Base-by-base conservation (phyloP, 2,113 vertebrate genomes). In the Podarcis cretensis region DNA sequence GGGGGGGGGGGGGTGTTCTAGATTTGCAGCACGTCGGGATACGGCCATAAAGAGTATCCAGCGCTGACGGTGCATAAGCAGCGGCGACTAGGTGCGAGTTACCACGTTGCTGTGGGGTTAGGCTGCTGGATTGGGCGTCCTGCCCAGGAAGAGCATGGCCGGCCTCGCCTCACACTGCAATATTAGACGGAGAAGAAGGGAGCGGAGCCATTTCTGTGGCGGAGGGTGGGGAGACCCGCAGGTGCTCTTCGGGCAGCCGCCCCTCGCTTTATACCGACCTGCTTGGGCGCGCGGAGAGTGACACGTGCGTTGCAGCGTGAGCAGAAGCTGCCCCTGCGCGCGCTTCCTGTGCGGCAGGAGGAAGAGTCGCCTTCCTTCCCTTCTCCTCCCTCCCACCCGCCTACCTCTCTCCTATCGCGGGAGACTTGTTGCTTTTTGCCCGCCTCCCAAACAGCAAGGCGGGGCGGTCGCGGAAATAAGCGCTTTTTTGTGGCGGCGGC, bases 191-290 rank as follows among this genome's bases (percentile, higher is more conserved):
- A 4, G 4, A 43, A 82, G 32, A 43, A 43, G 14, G 14, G 65
- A 27, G 40, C 23, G 14, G 35, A 69, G 37, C 12, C 13, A 1
- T 6, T 30, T 75, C 37, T 25, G 12, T 9, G 32, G 21, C 10
- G 4, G 32, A 6, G 7, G 20, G 10, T 7, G 13, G 2, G 0
- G 32, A n/a, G 1, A 10, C 23, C 18, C 1, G 35, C 7, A 27
- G 3, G 2, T 0, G 40, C 18, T 1, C 8, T 2, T 12, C 3
- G 20, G 69, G 2, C 2, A 4, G 63, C 14, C 0, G 8, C 1
- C 0, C 0, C 0, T 21, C 83, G 14, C 76, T 69, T 35, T 25
- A 27, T 57, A 71, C 85, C 14, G 65, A 81, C 85, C 86, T 81
- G 68, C 37, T 18, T 5, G 35, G 13, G 71, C 14, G 25, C 73